A percentile compares a stretch with the other conserved stretches of the same genome.
Evolutionary conservation across 2,888 invertebrate genomes (phyloP).

Genomic region (Xestobium rufovillosum): DNA sequence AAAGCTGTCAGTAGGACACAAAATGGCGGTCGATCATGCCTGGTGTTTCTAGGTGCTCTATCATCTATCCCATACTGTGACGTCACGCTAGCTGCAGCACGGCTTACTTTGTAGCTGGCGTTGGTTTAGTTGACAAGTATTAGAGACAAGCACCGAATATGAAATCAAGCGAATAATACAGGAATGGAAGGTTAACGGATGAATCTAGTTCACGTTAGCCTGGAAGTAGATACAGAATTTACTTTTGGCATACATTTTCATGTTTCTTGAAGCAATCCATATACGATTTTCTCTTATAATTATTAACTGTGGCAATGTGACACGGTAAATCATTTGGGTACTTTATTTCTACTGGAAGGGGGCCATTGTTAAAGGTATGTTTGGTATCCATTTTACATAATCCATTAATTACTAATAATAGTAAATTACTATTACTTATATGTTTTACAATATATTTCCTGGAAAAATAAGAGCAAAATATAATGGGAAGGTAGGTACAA

Average conservation of each 20-base stretch:
- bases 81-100: no score
- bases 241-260: slow-evolving; percentile 24
- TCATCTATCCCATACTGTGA: no score
- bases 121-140: no score
- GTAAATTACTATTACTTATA: slow-evolving; percentile 70
- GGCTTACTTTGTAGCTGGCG: no score
- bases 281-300: slow-evolving; percentile 37
- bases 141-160: no score
- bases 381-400: slow-evolving; percentile 44
- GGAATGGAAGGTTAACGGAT: no score
- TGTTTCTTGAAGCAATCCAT: slow-evolving; percentile 36
- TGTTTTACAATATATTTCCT: slow-evolving; percentile 66
- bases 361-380: slow-evolving; percentile 29
- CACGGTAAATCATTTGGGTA: slow-evolving; percentile 34
- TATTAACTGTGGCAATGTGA: slow-evolving; percentile 39
- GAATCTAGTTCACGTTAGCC: no score
- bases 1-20: no score
- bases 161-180: no score
- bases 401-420: slow-evolving; percentile 67
- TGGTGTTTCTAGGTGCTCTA: no score
- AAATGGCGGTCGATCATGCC: no score
- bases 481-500: slow-evolving; percentile 1
- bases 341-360: slow-evolving; percentile 35
- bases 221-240: no score
- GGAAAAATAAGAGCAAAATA: slow-evolving; percentile 20